phyloP scores from a whole-genome alignment of 2,113 vertebrate species.

The Orthonyx spaldingii region DNA sequence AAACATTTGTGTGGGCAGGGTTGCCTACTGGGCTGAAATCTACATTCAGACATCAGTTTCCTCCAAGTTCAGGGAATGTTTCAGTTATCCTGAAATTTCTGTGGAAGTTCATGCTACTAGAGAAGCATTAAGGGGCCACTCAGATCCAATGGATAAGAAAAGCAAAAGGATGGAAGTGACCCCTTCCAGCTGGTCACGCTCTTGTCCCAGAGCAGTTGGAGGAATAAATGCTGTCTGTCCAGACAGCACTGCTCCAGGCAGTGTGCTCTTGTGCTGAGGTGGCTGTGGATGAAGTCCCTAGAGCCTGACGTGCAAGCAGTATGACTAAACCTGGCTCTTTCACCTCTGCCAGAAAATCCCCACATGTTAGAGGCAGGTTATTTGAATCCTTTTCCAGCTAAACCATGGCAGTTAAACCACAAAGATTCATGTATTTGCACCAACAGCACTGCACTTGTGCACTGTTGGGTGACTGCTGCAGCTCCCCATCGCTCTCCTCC shows the following conservation, averaged over 20 bases:
- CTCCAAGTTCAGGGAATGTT: neutral
- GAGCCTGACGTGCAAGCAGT: rapidly evolving
- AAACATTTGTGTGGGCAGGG: neutral
- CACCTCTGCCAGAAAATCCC: neutral
- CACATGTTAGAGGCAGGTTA: rapidly evolving
- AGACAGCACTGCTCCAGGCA: neutral
- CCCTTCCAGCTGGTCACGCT: neutral
- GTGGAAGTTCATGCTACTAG: neutral
- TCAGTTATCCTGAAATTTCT: neutral
- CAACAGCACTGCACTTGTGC: neutral
- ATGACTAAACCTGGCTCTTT: neutral
- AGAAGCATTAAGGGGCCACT: neutral
- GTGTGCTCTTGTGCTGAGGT: neutral
- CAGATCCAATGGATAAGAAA: neutral
- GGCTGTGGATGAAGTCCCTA: neutral
- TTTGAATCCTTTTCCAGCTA: neutral
- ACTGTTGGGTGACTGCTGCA: rapidly evolving
- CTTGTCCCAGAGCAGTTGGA: neutral
- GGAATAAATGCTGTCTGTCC: neutral
- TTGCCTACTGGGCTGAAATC: neutral
- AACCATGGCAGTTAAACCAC: neutral
- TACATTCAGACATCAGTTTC: neutral
- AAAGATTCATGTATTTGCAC: neutral
- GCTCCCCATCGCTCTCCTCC: neutral
- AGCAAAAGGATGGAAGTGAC: neutral